A percentile compares a stretch with the other conserved stretches of the same genome.
Evolutionary conservation across 2,113 vertebrate species (phyloP).

Genomic region (Etia nguti): DNA sequence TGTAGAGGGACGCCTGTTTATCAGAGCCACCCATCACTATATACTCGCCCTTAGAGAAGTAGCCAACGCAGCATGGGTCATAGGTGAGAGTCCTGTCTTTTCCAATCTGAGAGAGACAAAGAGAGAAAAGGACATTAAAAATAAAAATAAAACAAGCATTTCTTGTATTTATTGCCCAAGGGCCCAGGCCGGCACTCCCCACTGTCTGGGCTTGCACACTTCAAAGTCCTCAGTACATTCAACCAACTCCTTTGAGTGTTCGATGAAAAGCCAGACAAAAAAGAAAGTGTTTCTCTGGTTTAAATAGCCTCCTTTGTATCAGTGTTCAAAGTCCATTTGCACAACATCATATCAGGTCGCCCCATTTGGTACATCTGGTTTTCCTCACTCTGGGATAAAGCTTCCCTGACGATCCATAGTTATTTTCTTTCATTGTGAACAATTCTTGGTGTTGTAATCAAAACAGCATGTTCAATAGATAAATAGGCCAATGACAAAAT

Average conservation of each 20-base stretch:
- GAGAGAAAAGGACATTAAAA: constrained; percentile 17
- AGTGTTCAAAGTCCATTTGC: constrained; percentile 55
- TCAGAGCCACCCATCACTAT: constrained; percentile 92
- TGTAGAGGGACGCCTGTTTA: constrained; percentile 92
- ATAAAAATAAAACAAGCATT: background rate
- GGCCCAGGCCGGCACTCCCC: constrained; percentile 11
- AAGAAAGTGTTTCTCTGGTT: constrained; percentile 26
- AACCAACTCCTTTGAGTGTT: constrained; percentile 31
- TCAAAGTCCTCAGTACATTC: constrained; percentile 51
- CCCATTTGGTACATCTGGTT: constrained; percentile 59
- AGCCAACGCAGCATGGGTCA: constrained; percentile 95
- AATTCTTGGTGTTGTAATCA: constrained; percentile 58
- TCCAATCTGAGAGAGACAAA: constrained; percentile 77
- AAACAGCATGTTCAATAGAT: constrained; percentile 63
- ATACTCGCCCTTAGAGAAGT: constrained; percentile 95
- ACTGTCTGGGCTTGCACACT: constrained; percentile 28
- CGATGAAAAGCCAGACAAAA: constrained; percentile 35
- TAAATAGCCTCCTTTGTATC: constrained; percentile 60
- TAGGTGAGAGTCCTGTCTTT: constrained; percentile 87
- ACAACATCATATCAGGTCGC: constrained; percentile 46
- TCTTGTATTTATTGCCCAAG: constrained; percentile 23
- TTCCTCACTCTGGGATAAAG: constrained; percentile 41
- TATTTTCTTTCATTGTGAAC: constrained; percentile 47
- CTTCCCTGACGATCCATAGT: constrained; percentile 24
- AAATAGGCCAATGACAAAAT: constrained; percentile 38